These are phyloP conservation scores for Leptinotarsa undecemlineata DNA, from an alignment of 1,140 invertebrate genomes.

Conservation along the genomic window DNA sequence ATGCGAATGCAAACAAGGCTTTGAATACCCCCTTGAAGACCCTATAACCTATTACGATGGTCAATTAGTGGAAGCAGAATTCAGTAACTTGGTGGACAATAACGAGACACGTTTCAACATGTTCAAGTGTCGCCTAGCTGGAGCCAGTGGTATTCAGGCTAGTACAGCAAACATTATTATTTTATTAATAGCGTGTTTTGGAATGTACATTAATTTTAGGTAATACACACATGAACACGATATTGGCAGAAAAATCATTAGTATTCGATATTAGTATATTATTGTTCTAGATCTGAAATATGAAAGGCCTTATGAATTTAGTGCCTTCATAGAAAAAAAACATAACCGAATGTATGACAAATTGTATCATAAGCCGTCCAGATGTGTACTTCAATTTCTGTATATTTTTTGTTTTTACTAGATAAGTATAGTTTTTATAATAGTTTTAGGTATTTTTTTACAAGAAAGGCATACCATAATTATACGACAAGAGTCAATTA, in stretches of 20 bases:
- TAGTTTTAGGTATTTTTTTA: slow-evolving; percentile 2
- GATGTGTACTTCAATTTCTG: slow-evolving; percentile 7
- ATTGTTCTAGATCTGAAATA: slow-evolving; percentile 10
- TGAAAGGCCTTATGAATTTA: slow-evolving; percentile 18
- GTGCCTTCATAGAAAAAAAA: slow-evolving; percentile 30
- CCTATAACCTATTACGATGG: slow-evolving; percentile 94
- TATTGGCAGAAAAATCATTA: not conserved
- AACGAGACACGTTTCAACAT: slow-evolving; percentile 82
- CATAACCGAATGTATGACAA: not conserved
- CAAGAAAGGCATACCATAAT: not conserved
- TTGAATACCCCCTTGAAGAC: slow-evolving; percentile 96
- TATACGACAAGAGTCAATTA: slow-evolving; percentile 12
- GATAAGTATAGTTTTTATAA: slow-evolving; percentile 15
- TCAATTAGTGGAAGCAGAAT: slow-evolving; percentile 93
- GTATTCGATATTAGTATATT: not conserved
- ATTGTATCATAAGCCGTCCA: slow-evolving; percentile 14
- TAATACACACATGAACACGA: slow-evolving; percentile 9
- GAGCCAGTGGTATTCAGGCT: slow-evolving; percentile 59
- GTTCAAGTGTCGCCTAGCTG: slow-evolving; percentile 89
- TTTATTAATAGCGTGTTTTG: slow-evolving; percentile 36
- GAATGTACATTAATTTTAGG: slow-evolving; percentile 25
- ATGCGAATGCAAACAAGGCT: slow-evolving; percentile 96
- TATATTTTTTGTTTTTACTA: slow-evolving; percentile 10
- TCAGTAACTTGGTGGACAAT: slow-evolving; percentile 80
- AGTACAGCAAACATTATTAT: slow-evolving; percentile 38